These are phyloP conservation scores for Lithophane leautieri DNA, from an alignment of 2,888 invertebrate genomes.

Conservation along the genomic window DNA sequence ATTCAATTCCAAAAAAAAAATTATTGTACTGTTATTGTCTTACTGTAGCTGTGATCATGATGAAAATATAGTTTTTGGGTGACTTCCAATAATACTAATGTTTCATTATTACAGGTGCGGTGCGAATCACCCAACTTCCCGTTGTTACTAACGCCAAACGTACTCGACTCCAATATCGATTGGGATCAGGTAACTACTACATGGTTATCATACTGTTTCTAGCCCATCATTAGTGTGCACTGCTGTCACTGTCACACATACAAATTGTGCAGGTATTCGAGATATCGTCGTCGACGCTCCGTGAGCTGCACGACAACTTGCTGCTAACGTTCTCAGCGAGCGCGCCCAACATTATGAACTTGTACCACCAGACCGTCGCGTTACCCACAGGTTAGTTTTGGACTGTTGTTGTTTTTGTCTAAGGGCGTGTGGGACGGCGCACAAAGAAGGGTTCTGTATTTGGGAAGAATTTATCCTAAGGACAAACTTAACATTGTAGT, in stretches of 20 bases:
- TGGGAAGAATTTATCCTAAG: no score
- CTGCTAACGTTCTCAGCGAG: conserved; percentile 92
- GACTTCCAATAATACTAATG: not conserved
- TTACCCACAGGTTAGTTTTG: conserved; percentile 75
- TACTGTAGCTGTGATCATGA: no score
- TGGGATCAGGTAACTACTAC: conserved; percentile 87
- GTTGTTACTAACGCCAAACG: conserved; percentile 83
- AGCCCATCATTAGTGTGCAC: no score
- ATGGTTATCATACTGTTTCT: no score
- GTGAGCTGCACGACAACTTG: conserved; percentile 91
- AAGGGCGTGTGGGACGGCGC: no score
- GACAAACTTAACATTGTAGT: no score
- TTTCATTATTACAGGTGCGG: conserved; percentile 77
- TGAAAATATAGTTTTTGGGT: no score
- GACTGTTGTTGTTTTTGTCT: not conserved
- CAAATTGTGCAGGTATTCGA: conserved; percentile 85
- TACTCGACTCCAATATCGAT: conserved; percentile 88
- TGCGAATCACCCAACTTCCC: conserved; percentile 86
- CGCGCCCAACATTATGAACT: conserved; percentile 89
- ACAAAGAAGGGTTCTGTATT: no score
- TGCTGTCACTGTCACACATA: no score
- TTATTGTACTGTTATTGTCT: no score
- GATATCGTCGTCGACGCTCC: conserved; percentile 85
- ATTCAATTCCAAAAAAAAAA: no score
- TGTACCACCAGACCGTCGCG: conserved; percentile 83